A percentile compares a stretch with the other conserved stretches of the same genome.
phyloP scores from a whole-genome alignment of 2,888 invertebrate genomes.

The Microdon myrmicae region DNA sequence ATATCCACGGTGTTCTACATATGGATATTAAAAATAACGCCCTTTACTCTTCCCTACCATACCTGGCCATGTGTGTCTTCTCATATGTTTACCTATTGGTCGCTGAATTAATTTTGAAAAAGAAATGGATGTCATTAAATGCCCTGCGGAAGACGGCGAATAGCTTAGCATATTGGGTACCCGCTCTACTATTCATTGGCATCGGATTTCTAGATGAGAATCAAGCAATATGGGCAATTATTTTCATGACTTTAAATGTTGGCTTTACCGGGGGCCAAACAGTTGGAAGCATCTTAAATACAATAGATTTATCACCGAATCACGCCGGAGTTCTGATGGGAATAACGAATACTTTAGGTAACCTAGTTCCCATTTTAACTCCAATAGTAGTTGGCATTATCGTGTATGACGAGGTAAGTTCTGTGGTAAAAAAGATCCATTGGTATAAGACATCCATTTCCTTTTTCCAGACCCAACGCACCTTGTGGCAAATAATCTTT shows the following conservation, averaged over 20 bases:
- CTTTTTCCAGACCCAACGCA: constrained; percentile 68
- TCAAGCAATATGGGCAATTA: constrained; percentile 64
- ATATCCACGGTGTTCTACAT: constrained; percentile 71
- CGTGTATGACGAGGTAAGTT: constrained; percentile 61
- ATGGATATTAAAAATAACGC: constrained; percentile 70
- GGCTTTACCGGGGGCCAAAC: constrained; percentile 62
- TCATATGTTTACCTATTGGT: constrained; percentile 20
- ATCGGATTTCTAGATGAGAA: constrained; percentile 67
- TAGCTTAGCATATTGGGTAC: constrained; percentile 62
- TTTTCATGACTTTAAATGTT: constrained; percentile 69
- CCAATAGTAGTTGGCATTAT: constrained; percentile 70
- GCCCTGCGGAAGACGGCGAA: constrained; percentile 52
- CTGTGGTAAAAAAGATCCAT: too few species aligned
- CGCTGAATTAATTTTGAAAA: constrained; percentile 22
- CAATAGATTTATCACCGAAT: constrained; percentile 73
- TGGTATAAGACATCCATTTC: background rate
- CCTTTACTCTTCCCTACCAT: constrained; percentile 67
- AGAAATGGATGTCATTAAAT: constrained; percentile 58
- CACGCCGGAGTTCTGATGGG: constrained; percentile 74
- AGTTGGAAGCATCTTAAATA: constrained; percentile 67
- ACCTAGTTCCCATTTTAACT: constrained; percentile 71
- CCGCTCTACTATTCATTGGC: constrained; percentile 68
- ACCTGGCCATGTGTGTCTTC: constrained; percentile 56
- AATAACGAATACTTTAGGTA: constrained; percentile 71
- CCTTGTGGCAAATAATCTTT: constrained; percentile 77